Percentiles rank a stretch among this genome's conserved stretches.
These are phyloP conservation scores for Germaria angustata DNA, from an alignment of 2,888 invertebrate species.

Conservation along the genomic window DNA sequence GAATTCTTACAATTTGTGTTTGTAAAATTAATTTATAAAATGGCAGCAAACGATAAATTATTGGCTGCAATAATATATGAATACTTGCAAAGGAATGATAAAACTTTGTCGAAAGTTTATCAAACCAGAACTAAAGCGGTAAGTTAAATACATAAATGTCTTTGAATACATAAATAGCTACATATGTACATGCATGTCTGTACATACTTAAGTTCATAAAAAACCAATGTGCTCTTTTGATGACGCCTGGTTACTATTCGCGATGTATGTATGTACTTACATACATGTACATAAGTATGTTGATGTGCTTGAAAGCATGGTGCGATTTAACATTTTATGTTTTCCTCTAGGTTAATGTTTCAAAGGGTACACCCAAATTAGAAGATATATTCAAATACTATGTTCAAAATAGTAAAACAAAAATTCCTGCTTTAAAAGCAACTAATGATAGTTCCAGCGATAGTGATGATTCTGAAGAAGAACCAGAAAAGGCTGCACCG, in stretches of 20 bases:
- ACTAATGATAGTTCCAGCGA: constrained; percentile 74
- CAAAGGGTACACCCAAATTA: constrained; percentile 85
- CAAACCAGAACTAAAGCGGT: constrained; percentile 88
- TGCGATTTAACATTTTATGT: no score
- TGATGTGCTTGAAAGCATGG: no score
- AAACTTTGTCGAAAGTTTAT: constrained; percentile 85
- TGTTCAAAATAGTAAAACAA: constrained; percentile 81
- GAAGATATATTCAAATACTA: constrained; percentile 83
- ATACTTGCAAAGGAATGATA: constrained; percentile 84
- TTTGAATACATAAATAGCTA: no score
- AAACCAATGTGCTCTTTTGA: constrained; percentile 39
- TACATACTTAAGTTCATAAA: neutral
- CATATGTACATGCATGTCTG: no score
- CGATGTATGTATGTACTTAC: no score
- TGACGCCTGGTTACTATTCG: no score
- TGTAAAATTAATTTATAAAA: constrained; percentile 68
- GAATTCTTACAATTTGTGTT: neutral
- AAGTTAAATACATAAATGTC: no score
- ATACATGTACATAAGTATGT: no score
- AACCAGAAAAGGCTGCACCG: constrained; percentile 4
- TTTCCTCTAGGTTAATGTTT: constrained; percentile 82
- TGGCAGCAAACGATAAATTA: constrained; percentile 81
- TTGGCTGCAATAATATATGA: constrained; percentile 84
- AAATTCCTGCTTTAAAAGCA: constrained; percentile 76
- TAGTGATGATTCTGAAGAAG: constrained; percentile 74